These are phyloP conservation scores for Girardinichthys multiradiatus DNA, from an alignment of 2,113 vertebrate genomes.

Conservation along the genomic window DNA sequence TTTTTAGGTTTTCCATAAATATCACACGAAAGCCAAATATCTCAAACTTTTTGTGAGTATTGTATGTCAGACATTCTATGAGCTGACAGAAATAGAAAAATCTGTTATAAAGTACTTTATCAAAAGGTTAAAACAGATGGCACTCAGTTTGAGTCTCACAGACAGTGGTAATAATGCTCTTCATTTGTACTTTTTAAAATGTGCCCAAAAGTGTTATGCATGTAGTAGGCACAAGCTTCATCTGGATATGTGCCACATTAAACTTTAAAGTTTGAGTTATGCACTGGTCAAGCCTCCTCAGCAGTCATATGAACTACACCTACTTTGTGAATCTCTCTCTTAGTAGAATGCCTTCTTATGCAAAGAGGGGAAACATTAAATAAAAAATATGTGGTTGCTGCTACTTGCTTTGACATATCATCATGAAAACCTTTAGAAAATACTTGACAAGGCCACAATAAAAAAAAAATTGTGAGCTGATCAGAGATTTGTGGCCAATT, in stretches of 20 bases:
- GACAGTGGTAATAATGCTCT: conserved; percentile 44
- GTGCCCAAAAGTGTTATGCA: conserved; percentile 16
- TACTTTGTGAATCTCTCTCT: neutral
- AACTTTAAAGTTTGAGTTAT: conserved; percentile 30
- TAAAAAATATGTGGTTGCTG: neutral
- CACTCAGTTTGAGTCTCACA: conserved; percentile 21
- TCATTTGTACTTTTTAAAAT: conserved; percentile 44
- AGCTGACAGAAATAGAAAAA: neutral
- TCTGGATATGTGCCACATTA: conserved; percentile 43
- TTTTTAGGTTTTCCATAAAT: too few relatives aligned
- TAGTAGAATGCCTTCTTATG: neutral
- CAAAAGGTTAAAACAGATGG: conserved; percentile 48
- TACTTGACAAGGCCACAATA: neutral
- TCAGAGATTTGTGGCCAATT: too few relatives aligned
- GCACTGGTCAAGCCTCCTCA: neutral
- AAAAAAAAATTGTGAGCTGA: neutral
- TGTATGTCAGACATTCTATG: conserved; percentile 5
- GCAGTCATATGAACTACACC: conserved; percentile 22
- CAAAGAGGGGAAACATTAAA: conserved; percentile 12
- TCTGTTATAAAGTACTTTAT: conserved; percentile 20
- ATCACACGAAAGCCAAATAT: too few relatives aligned
- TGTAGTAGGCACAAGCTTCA: conserved; percentile 24
- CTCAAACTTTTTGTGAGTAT: too few relatives aligned
- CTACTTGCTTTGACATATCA: neutral
- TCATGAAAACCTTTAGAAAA: neutral